These are phyloP conservation scores for Brachionus paranguensis DNA, from an alignment of 1,140 invertebrate genomes.

Conservation along the genomic window DNA sequence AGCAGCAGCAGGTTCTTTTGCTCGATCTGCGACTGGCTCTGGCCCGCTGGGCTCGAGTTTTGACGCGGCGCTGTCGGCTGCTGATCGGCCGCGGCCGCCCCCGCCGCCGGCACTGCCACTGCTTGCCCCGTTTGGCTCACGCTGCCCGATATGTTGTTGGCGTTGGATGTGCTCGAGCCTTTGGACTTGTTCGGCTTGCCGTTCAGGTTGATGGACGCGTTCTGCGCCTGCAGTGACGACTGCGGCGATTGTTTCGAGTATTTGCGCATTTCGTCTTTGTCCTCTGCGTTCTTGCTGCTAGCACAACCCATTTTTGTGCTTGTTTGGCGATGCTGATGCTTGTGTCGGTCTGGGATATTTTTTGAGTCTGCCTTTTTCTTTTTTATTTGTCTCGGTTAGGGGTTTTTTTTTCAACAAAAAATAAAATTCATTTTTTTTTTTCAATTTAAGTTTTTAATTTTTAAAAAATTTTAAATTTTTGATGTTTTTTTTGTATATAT, in stretches of 20 bases:
- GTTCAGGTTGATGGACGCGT: neutral
- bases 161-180: neutral
- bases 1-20: neutral
- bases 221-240: neutral
- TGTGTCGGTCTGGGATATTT: neutral
- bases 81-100: neutral
- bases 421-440: constrained; percentile 21
- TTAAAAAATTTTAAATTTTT: neutral
- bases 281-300: constrained; percentile 35
- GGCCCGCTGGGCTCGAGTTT: neutral
- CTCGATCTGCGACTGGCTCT: constrained; percentile 12
- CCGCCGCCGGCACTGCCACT: neutral
- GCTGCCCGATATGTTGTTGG: neutral
- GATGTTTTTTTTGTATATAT: neutral
- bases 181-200: constrained; percentile 1
- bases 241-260: constrained; percentile 30
- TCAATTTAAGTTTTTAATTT: neutral
- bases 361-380: neutral
- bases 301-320: constrained; percentile 30
- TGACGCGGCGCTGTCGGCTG: neutral
- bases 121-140: neutral
- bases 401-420: neutral
- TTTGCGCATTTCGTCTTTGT: constrained; percentile 29
- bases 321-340: too few relatives aligned
- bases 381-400: too few relatives aligned